These are phyloP conservation scores for Stegophylla sp. DNA, from an alignment of 2,888 invertebrate genomes.

Conservation along the genomic window DNA sequence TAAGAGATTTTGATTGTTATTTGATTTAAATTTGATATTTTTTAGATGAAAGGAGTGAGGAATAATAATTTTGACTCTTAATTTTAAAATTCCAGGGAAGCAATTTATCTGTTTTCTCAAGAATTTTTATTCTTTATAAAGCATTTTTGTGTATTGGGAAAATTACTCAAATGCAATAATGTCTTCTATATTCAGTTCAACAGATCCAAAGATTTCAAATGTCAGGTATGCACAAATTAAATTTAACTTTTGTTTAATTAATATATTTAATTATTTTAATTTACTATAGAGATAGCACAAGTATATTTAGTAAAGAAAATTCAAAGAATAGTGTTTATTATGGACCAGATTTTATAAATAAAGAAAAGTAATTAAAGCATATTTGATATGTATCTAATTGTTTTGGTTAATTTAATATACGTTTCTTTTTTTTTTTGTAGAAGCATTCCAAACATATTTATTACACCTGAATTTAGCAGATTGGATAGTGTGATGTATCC, in stretches of 20 bases:
- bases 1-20: no score
- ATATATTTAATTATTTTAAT: background rate
- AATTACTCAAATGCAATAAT: background rate
- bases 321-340: background rate
- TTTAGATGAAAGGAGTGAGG: no score
- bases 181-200: conserved; percentile 10
- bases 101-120: no score
- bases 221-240: conserved; percentile 11
- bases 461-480: conserved; percentile 8
- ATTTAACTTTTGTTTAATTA: background rate
- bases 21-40: no score
- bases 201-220: background rate
- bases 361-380: conserved; percentile 31
- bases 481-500: conserved; percentile 10
- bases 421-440: conserved; percentile 25
- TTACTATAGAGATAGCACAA: background rate
- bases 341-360: conserved; percentile 3
- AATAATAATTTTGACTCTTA: no score
- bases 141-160: background rate
- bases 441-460: conserved; percentile 52
- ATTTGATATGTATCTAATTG: conserved; percentile 1
- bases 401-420: background rate
- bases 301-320: background rate
- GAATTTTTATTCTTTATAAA: no score
- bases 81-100: no score